Evolutionary conservation across 2,797 vertebrate genomes (phyloP).

Genomic region (Carduelis carduelis): DNA sequence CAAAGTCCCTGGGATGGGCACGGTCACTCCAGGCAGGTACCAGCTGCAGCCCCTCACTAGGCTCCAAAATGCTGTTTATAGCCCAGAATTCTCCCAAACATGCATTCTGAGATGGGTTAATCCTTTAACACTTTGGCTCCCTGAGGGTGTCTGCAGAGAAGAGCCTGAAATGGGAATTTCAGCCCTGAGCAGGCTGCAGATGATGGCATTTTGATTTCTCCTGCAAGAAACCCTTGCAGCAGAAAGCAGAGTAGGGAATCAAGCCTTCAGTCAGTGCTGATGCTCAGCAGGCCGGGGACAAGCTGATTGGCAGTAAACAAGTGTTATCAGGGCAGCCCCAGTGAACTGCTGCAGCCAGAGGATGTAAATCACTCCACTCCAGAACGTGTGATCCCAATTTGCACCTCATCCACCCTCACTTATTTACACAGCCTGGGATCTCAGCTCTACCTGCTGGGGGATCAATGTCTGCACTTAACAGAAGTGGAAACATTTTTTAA

Average conservation of each 20-base stretch:
- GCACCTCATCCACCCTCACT: slow-evolving; percentile 83
- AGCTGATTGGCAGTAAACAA: slow-evolving; percentile 56
- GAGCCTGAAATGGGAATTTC: not conserved
- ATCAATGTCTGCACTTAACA: not conserved
- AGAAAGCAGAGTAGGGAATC: not conserved
- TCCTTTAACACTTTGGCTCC: not conserved
- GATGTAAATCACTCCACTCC: slow-evolving; percentile 78
- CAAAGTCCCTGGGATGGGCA: not conserved
- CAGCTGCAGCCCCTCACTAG: not conserved
- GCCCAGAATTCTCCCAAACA: not conserved
- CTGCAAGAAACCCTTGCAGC: not conserved
- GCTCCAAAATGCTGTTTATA: not conserved
- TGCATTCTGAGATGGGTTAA: rapidly evolving
- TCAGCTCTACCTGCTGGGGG: slow-evolving; percentile 75
- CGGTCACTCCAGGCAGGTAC: not conserved
- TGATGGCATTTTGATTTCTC: not conserved
- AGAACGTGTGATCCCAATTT: slow-evolving; percentile 77
- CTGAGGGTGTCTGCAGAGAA: rapidly evolving
- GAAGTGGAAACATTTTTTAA: not conserved
- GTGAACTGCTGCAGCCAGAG: slow-evolving; percentile 71
- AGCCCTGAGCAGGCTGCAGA: not conserved
- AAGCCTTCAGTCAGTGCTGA: not conserved
- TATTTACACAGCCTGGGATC: slow-evolving; percentile 82
- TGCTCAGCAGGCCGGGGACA: slow-evolving; percentile 31
- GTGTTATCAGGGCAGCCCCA: slow-evolving; percentile 68